Conservation (phyloP, 2,888 invertebrate genomes). For the Tridacna gigas region DNA sequence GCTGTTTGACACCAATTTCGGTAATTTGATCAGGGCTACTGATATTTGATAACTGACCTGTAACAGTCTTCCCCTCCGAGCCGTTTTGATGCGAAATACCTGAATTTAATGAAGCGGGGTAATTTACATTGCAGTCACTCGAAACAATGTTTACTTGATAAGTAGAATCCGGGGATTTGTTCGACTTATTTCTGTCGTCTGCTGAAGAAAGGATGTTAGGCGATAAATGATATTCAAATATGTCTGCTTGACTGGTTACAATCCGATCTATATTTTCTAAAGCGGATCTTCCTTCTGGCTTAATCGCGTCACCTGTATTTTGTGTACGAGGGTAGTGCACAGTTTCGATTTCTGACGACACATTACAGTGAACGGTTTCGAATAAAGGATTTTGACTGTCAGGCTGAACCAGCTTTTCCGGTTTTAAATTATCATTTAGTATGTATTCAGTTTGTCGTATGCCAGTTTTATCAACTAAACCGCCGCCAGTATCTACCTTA, state of each 20-base stretch:
- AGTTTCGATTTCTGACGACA: neutral
- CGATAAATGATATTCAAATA: constrained; percentile 48
- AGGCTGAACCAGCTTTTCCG: neutral
- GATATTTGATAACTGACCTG: constrained; percentile 29
- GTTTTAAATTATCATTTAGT: neutral
- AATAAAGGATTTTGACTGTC: neutral
- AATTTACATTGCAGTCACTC: constrained; percentile 40
- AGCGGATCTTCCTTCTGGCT: neutral
- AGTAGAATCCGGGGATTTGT: neutral
- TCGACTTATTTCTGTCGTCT: constrained; percentile 30
- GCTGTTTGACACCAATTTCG: constrained; percentile 15
- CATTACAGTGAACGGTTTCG: constrained; percentile 4
- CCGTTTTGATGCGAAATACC: constrained; percentile 24
- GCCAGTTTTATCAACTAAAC: constrained; percentile 6
- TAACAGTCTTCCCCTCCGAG: constrained; percentile 10
- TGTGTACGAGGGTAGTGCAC: neutral
- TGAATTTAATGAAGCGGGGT: constrained; percentile 19
- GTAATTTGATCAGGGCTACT: constrained; percentile 13
- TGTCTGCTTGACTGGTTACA: constrained; percentile 38
- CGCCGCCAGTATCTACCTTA: neutral
- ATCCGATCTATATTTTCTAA: constrained; percentile 3
- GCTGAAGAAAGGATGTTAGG: constrained; percentile 30
- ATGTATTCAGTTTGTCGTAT: neutral
- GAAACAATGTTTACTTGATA: constrained; percentile 23
- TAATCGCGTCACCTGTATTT: constrained; percentile 9